phyloP scores from a whole-genome alignment of 2,888 invertebrate species.

The Apeira syringaria region DNA sequence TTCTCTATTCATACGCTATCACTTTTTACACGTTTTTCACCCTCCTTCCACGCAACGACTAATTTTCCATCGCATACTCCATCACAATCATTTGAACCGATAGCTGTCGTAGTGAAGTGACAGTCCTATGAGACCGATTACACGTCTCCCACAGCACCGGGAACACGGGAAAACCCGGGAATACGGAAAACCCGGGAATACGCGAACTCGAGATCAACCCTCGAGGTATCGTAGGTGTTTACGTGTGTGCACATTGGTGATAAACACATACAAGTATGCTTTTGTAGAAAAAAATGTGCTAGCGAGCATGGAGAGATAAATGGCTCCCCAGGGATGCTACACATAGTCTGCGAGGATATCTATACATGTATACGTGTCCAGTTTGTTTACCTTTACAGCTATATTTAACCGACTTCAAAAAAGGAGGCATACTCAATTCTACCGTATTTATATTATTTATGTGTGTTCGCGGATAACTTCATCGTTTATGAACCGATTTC shows the following conservation, averaged over 20 bases:
- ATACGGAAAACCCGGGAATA: slow-evolving; percentile 4
- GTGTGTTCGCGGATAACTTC: too few species aligned
- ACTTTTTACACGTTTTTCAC: slow-evolving; percentile 23
- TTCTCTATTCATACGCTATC: slow-evolving; percentile 14
- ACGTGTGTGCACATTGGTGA: slow-evolving; percentile 30
- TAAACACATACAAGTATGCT: slow-evolving; percentile 37
- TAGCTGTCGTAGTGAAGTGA: slow-evolving; percentile 35
- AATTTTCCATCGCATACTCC: slow-evolving; percentile 31
- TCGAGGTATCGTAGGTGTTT: slow-evolving; percentile 31
- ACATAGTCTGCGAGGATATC: too few species aligned
- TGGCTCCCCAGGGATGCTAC: slow-evolving; percentile 17
- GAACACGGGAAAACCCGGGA: slow-evolving; percentile 8
- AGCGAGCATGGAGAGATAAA: slow-evolving; percentile 28
- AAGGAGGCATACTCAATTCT: too few species aligned
- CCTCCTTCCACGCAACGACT: slow-evolving; percentile 20
- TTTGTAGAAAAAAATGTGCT: slow-evolving; percentile 33
- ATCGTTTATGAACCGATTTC: too few species aligned
- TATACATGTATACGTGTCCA: too few species aligned
- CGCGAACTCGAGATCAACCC: slow-evolving; percentile 17
- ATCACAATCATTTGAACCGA: slow-evolving; percentile 12
- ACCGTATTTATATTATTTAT: too few species aligned
- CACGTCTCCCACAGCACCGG: slow-evolving; percentile 25
- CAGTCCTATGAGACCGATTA: slow-evolving; percentile 44
- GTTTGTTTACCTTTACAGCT: too few species aligned
- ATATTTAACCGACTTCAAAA: too few species aligned